Percentiles rank a stretch among this genome's conserved stretches.
phyloP scores from a whole-genome alignment of 2,113 vertebrate species.

The Chascanopsetta lugubris region DNA sequence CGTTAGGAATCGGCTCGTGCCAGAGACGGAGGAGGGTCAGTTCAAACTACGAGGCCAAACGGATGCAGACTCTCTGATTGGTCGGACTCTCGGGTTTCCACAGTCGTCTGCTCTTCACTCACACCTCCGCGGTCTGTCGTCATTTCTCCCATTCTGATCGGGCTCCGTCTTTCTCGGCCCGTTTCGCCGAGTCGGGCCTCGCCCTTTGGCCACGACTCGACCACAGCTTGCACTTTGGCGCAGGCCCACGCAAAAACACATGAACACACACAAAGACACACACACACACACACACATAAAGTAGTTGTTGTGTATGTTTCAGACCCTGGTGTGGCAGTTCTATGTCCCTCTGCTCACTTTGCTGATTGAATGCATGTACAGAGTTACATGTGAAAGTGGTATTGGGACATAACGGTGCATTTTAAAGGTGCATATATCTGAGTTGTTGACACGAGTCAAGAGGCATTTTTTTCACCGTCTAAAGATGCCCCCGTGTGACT shows the following conservation, averaged over 20 bases:
- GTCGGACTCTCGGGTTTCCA: conserved; percentile 60
- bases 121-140: conserved; percentile 11
- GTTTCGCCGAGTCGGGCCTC: too few relatives aligned
- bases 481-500: not conserved
- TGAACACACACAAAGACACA: conserved; percentile 18
- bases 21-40: conserved; percentile 29
- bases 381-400: conserved; percentile 14
- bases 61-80: not conserved
- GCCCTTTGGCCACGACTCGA: conserved; percentile 11
- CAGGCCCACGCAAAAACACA: conserved; percentile 29
- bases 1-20: conserved; percentile 22
- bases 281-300: conserved; percentile 2
- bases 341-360: conserved; percentile 25
- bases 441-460: not conserved
- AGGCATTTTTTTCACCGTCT: not conserved
- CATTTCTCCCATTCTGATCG: too few relatives aligned
- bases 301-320: not conserved
- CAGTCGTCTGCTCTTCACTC: conserved; percentile 27
- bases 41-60: conserved; percentile 20
- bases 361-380: conserved; percentile 50
- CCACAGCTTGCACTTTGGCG: conserved; percentile 40
- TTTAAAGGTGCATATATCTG: conserved; percentile 3
- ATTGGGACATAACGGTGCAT: not conserved
- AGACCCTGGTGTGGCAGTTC: conserved; percentile 9
- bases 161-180: too few relatives aligned